Evolutionary conservation across 2,113 vertebrate species (phyloP).

Genomic region (Poeciliopsis prolifica): DNA sequence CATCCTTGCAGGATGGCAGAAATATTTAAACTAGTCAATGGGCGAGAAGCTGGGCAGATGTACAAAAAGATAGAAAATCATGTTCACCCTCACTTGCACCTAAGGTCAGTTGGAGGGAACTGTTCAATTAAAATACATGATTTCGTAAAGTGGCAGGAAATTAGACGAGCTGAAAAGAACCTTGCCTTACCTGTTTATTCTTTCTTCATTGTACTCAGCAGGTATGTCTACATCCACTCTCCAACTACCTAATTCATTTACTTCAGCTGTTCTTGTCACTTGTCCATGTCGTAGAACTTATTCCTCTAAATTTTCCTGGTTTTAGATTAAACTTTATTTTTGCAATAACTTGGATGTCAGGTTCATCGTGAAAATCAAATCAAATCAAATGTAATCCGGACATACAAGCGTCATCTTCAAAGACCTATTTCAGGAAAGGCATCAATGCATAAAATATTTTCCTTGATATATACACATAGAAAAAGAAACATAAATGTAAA

Average conservation of each 20-base stretch:
- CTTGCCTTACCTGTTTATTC: not conserved
- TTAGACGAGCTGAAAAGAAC: not conserved
- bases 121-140: not conserved
- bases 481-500: not conserved
- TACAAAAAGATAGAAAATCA: not conserved
- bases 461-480: not conserved
- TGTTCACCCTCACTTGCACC: not conserved
- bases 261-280: no score
- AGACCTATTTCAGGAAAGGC: not conserved
- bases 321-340: not conserved
- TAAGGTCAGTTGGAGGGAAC: not conserved
- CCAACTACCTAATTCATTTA: not conserved
- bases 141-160: not conserved
- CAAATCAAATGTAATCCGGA: not conserved
- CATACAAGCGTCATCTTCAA: not conserved
- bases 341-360: not conserved
- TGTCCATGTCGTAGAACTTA: not conserved
- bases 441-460: not conserved
- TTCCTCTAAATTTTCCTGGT: not conserved
- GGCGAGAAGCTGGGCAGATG: not conserved
- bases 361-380: conserved; percentile 4
- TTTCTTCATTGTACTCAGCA: not conserved
- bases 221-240: not conserved
- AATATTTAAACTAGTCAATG: not conserved
- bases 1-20: not conserved